Evolutionary conservation across 2,113 vertebrate genomes (phyloP).

Genomic region (Dendrocopos noguchii): DNA sequence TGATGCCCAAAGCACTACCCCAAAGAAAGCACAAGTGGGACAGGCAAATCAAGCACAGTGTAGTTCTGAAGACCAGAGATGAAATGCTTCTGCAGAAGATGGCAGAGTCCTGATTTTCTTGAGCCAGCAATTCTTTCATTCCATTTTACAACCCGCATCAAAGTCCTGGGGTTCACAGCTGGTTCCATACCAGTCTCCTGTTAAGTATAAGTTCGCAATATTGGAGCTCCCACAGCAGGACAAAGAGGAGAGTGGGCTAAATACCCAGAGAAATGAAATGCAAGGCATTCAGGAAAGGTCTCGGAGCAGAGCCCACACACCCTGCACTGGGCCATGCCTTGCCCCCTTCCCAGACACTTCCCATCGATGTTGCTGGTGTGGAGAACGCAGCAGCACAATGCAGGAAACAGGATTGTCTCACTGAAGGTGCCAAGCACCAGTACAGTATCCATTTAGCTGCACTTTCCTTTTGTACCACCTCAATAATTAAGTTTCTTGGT

Average conservation of each 20-base stretch:
- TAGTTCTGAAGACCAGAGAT: neutral
- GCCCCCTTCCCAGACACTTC: neutral
- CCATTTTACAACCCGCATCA: neutral
- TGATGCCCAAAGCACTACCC: neutral
- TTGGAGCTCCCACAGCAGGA: neutral
- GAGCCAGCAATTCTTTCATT: neutral
- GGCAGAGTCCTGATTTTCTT: neutral
- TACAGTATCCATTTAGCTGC: neutral
- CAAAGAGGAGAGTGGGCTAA: neutral
- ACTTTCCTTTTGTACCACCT: neutral
- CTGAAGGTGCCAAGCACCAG: neutral
- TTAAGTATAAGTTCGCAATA: neutral
- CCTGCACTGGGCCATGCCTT: neutral
- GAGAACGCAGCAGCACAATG: neutral
- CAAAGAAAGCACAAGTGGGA: neutral
- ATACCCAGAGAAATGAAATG: neutral
- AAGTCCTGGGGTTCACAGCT: neutral
- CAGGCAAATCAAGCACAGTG: accelerated
- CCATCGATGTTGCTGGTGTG: neutral
- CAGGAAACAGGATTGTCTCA: neutral
- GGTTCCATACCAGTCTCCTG: neutral
- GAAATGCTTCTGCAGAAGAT: neutral
- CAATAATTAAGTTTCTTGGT: neutral
- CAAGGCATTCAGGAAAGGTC: neutral
- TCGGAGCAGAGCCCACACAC: neutral